Percentiles rank a stretch among this genome's conserved stretches.
phyloP scores from a whole-genome alignment of 2,113 vertebrate genomes.

The Buteo buteo region DNA sequence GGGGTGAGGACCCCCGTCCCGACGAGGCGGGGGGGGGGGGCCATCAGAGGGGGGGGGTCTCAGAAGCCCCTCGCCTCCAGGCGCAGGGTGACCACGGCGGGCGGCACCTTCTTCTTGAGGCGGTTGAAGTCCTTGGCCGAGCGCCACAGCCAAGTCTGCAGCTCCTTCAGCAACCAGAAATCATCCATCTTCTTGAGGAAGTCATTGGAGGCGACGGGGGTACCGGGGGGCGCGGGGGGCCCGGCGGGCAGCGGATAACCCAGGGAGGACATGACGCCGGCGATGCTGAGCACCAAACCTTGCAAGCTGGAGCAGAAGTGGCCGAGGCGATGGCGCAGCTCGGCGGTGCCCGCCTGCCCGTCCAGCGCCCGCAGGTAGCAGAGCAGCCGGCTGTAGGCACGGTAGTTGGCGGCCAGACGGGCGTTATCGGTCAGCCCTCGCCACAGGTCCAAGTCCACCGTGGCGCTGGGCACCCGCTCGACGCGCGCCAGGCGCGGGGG shows the following conservation, averaged over 20 bases:
- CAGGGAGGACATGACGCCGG: constrained; percentile 87
- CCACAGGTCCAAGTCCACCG: constrained; percentile 91
- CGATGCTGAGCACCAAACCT: constrained; percentile 90
- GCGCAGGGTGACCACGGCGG: constrained; percentile 63
- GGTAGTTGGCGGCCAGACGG: constrained; percentile 91
- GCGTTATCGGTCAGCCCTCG: constrained; percentile 89
- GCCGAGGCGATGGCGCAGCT: constrained; percentile 86
- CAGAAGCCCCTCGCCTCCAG: constrained; percentile 72
- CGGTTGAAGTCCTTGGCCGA: constrained; percentile 97
- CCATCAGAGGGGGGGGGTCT: neutral
- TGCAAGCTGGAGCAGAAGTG: constrained; percentile 94
- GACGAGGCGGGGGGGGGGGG: too few species aligned
- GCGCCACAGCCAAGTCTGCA: constrained; percentile 96
- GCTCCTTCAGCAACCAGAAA: constrained; percentile 95
- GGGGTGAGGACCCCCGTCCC: too few species aligned
- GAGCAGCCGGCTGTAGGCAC: constrained; percentile 92
- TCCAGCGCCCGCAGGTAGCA: constrained; percentile 87
- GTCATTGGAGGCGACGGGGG: constrained; percentile 79
- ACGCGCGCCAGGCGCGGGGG: constrained; percentile 87
- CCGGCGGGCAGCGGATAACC: constrained; percentile 81
- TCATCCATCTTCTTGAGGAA: constrained; percentile 95
- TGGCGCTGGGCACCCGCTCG: constrained; percentile 88
- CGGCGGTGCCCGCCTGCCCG: constrained; percentile 82
- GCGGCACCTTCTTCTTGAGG: constrained; percentile 86
- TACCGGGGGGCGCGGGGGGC: constrained; percentile 28